Base-by-base conservation (phyloP, 2,888 invertebrate genomes). In the Lobophora halterata region DNA sequence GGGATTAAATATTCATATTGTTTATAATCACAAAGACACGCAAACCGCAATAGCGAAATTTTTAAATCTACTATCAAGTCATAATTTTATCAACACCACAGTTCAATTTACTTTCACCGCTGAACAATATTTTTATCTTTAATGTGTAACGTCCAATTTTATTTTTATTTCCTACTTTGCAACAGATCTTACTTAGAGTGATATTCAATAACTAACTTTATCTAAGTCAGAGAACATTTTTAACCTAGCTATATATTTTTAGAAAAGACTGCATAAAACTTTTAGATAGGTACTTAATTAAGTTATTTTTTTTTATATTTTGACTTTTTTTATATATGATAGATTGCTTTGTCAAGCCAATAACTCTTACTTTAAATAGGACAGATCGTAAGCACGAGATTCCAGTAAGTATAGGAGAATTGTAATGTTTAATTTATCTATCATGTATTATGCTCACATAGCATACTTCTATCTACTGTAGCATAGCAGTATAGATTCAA, bases 131-230 rank as follows among this genome's bases (percentile, higher is more conserved):
- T n/a, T 46, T 41, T 41, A 23, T 38, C 46, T 34, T 38, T 31
- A 38, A 52, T 41, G 29, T 40, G 45, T 46, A 43, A 47, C 41
- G 18, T 27, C 36, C 39, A 43, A 19, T 44, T 49, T 43, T 37
- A 19, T 44, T 49, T 43, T 37, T 25, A 42, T 39, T 46, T 46
- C 38, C 41, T 49, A 47, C 43, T 71, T 76, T 66, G 71, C 76
- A 82, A 80, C 79, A 79, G 75, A 71, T 68, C 73, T 75, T 79
- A 77, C 62, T 58, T 57, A 64, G 62, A 64, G 69, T 74, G 76
- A 74, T 78, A 75, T 73, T 75, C 71, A 69, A 71, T 75, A 69
- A 53, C 65, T 75, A 71, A 68, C 24, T 65, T 67, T 71, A 71
- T 70, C 63, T 70, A 79, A n/a, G 66, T 77, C 77, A 75, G 72